phyloP scores from a whole-genome alignment of 1,140 invertebrate genomes.

The Uloborus diversus region DNA sequence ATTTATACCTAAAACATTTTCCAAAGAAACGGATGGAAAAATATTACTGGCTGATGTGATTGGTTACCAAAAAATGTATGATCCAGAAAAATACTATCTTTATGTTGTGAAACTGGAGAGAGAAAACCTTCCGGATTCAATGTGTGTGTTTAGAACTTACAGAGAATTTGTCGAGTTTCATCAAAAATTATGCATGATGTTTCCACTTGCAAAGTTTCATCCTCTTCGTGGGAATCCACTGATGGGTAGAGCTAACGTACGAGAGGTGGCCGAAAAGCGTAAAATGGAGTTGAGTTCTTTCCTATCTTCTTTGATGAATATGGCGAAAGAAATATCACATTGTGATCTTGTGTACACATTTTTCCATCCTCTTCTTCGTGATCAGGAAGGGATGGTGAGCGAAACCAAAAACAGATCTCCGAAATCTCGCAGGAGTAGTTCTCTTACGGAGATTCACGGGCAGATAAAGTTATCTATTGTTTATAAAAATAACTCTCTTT shows the following conservation, averaged over 20 bases:
- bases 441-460: constrained; percentile 59
- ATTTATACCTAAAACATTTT: constrained; percentile 88
- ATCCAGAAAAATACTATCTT: constrained; percentile 98
- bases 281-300: constrained; percentile 87
- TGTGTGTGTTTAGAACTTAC: constrained; percentile 90
- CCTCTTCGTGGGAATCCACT: constrained; percentile 78
- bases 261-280: constrained; percentile 91
- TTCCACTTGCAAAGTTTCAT: constrained; percentile 86
- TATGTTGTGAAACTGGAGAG: constrained; percentile 90
- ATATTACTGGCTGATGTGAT: constrained; percentile 86
- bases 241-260: constrained; percentile 90
- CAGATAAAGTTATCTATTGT: constrained; percentile 84
- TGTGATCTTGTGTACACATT: constrained; percentile 97
- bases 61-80: constrained; percentile 92
- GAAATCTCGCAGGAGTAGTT: neutral
- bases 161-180: constrained; percentile 97
- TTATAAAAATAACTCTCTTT: constrained; percentile 80
- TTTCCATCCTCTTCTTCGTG: constrained; percentile 93
- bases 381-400: constrained; percentile 70
- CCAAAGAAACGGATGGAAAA: constrained; percentile 88
- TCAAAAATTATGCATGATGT: constrained; percentile 90
- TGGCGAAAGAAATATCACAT: constrained; percentile 93
- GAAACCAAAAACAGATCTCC: constrained; percentile 11
- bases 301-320: constrained; percentile 82
- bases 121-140: constrained; percentile 82